Percentiles rank a stretch among this genome's conserved stretches.
Evolutionary conservation across 2,797 vertebrate species (phyloP).

Genomic region (Sebastes oblongus): DNA sequence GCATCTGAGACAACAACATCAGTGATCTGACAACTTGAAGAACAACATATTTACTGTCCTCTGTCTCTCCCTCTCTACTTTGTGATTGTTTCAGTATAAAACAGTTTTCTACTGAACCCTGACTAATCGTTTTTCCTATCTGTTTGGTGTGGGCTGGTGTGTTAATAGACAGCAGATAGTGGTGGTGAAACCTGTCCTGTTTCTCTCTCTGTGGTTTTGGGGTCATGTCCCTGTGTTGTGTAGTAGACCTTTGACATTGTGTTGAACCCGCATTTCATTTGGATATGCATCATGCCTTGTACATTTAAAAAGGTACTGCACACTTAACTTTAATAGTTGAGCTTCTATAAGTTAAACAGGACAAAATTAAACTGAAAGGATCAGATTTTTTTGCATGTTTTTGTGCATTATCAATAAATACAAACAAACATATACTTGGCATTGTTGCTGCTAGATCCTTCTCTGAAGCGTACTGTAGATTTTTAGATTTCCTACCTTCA

Average conservation of each 20-base stretch:
- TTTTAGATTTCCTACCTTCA: background rate
- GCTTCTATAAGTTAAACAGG: background rate
- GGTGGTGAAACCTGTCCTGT: background rate
- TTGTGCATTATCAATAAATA: background rate
- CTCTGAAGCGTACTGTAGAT: background rate
- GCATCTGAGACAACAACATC: background rate
- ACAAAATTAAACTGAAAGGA: background rate
- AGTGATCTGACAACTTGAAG: background rate
- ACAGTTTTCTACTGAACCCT: background rate
- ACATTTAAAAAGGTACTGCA: background rate
- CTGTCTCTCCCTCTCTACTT: background rate
- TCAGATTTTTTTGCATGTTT: background rate
- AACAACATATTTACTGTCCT: background rate
- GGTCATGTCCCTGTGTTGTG: background rate
- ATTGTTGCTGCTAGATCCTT: background rate
- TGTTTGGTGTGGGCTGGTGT: constrained; percentile 33
- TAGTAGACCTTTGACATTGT: background rate
- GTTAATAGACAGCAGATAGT: background rate
- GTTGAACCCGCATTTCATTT: background rate
- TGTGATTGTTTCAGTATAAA: background rate
- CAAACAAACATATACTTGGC: background rate
- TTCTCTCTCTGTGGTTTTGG: constrained; percentile 14
- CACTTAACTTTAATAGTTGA: background rate
- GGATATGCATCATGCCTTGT: background rate
- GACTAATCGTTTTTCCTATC: background rate